phyloP scores from a whole-genome alignment of 2,113 vertebrate species.

The Ornithorhynchus anatinus region DNA sequence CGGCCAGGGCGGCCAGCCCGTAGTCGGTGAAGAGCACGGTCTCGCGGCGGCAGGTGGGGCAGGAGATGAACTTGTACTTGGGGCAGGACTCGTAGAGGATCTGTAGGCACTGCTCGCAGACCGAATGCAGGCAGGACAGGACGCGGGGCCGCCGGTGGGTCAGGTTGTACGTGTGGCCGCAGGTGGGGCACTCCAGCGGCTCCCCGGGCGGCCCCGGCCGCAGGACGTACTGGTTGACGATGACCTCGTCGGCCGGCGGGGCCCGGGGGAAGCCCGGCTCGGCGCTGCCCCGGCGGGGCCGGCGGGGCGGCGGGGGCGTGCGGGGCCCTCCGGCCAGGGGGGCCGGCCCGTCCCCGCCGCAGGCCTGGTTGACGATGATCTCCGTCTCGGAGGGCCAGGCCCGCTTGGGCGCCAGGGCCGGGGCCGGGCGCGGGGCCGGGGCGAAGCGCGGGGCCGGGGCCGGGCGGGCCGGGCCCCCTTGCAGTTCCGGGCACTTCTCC shows the following conservation, averaged over 20 bases:
- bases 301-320: slow-evolving; percentile 76
- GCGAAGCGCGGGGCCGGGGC: slow-evolving; percentile 77
- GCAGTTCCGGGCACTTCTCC: slow-evolving; percentile 90
- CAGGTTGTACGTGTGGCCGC: slow-evolving; percentile 95
- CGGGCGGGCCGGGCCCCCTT: slow-evolving; percentile 66
- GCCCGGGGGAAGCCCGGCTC: slow-evolving; percentile 95
- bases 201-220: slow-evolving; percentile 84
- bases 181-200: slow-evolving; percentile 95
- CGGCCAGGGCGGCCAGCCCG: slow-evolving; percentile 92
- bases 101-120: slow-evolving; percentile 98
- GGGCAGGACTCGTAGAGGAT: slow-evolving; percentile 98
- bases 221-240: slow-evolving; percentile 95
- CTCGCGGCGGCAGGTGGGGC: slow-evolving; percentile 94
- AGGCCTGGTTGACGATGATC: slow-evolving; percentile 97
- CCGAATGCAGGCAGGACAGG: slow-evolving; percentile 96
- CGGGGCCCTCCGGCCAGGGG: slow-evolving; percentile 73
- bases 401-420: slow-evolving; percentile 80
- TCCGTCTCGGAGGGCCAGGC: slow-evolving; percentile 90
- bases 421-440: slow-evolving; percentile 81
- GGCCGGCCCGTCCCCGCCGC: slow-evolving; percentile 71
- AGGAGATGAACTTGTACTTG: slow-evolving; percentile 99
- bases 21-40: slow-evolving; percentile 99
- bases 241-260: slow-evolving; percentile 85
- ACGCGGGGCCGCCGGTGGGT: slow-evolving; percentile 94
- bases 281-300: slow-evolving; percentile 87